Evolutionary conservation across 2,113 vertebrate species (phyloP).

Genomic region (Hoplias malabaricus): DNA sequence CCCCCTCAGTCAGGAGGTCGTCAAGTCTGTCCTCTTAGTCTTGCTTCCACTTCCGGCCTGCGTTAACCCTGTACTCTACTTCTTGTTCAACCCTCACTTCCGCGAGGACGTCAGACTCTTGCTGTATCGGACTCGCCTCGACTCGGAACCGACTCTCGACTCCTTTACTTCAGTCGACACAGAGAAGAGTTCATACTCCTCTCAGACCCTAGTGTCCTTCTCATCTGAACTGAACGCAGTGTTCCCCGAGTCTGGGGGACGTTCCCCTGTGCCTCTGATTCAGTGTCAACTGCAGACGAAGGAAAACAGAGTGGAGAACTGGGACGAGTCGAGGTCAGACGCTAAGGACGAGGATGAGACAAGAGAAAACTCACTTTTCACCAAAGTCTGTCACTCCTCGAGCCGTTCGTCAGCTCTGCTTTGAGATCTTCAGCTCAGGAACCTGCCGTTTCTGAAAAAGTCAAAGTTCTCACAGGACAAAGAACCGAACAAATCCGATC

Average conservation of each 20-base stretch:
- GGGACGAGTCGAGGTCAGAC: slow-evolving; percentile 58
- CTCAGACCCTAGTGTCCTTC: slow-evolving; percentile 83
- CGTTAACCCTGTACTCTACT: slow-evolving; percentile 90
- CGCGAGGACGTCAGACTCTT: slow-evolving; percentile 83
- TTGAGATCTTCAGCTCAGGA: neutral
- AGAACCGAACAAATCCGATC: neutral
- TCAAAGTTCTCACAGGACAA: neutral
- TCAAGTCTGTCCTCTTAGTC: slow-evolving; percentile 87
- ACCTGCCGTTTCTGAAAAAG: slow-evolving; percentile 22
- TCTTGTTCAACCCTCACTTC: slow-evolving; percentile 85
- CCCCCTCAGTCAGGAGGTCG: slow-evolving; percentile 84
- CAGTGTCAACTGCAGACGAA: slow-evolving; percentile 75
- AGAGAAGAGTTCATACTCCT: slow-evolving; percentile 89
- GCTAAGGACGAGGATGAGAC: slow-evolving; percentile 66
- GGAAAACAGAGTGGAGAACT: slow-evolving; percentile 58
- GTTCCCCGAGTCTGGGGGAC: slow-evolving; percentile 59
- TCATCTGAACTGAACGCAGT: slow-evolving; percentile 70
- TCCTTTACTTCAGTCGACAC: slow-evolving; percentile 74
- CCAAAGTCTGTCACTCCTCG: slow-evolving; percentile 64
- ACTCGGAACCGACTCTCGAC: slow-evolving; percentile 67
- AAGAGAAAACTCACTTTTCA: slow-evolving; percentile 53
- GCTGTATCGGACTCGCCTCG: slow-evolving; percentile 66
- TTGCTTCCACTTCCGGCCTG: slow-evolving; percentile 89
- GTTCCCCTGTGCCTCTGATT: slow-evolving; percentile 72
- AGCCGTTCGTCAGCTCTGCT: slow-evolving; percentile 24